Percentiles rank a stretch among this genome's conserved stretches.
phyloP scores from a whole-genome alignment of 2,888 invertebrate genomes.

The Dolichomitus sp. region DNA sequence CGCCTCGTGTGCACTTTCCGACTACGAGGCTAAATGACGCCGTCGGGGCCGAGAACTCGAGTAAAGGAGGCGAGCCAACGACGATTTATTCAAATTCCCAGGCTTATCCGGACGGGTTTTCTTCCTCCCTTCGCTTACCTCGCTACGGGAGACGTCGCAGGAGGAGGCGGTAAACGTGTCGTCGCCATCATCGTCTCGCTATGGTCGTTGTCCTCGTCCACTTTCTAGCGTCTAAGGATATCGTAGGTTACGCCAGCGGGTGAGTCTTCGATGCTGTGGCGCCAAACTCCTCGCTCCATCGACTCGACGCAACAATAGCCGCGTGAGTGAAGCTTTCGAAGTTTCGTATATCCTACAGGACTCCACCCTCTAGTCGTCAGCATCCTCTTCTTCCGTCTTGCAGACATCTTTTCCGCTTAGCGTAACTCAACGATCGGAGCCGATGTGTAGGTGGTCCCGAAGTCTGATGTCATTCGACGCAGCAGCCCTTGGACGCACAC shows the following conservation, averaged over 20 bases:
- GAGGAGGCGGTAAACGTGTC: constrained; percentile 65
- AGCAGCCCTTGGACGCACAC: not conserved
- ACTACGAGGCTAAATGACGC: constrained; percentile 66
- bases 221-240: constrained; percentile 21
- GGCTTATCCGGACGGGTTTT: constrained; percentile 63
- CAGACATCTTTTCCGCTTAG: constrained; percentile 58
- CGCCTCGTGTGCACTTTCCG: constrained; percentile 64
- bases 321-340: constrained; percentile 47
- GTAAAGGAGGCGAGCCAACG: constrained; percentile 60
- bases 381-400: constrained; percentile 30
- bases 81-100: constrained; percentile 68
- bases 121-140: constrained; percentile 47
- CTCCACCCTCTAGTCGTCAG: constrained; percentile 40
- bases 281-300: constrained; percentile 49
- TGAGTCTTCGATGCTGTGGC: constrained; percentile 30
- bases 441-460: not conserved
- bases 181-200: constrained; percentile 56
- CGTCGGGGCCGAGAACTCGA: constrained; percentile 53
- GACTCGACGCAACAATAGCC: constrained; percentile 60
- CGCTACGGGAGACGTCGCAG: constrained; percentile 21
- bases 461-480: not conserved
- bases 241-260: constrained; percentile 42
- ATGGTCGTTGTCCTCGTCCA: constrained; percentile 37
- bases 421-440: constrained; percentile 48
- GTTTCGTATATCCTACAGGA: constrained; percentile 50